Percentiles rank a stretch among this genome's conserved stretches.
phyloP scores from a whole-genome alignment of 2,113 vertebrate species.

The Anolis carolinensis region DNA sequence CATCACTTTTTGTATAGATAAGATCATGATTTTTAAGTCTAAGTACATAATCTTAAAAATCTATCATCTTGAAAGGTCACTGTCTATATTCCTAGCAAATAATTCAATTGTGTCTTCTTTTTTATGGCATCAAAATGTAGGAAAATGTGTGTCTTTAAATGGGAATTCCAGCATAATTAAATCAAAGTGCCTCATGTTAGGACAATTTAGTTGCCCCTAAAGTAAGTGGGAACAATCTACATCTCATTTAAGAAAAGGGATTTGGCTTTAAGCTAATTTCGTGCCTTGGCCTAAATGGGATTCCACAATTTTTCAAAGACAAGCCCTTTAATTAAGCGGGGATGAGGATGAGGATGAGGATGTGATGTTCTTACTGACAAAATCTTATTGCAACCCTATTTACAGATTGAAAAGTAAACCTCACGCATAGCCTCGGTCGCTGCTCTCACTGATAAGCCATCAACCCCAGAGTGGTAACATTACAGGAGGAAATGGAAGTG shows the following conservation, averaged over 20 bases:
- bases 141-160: background rate
- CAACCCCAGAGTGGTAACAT: background rate
- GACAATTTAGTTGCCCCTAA: background rate
- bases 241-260: background rate
- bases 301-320: background rate
- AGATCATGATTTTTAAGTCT: slow-evolving; percentile 2
- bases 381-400: slow-evolving; percentile 4
- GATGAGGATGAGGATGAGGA: background rate
- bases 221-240: background rate
- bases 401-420: background rate
- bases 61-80: background rate
- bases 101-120: background rate
- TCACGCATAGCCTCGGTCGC: background rate
- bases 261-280: slow-evolving; percentile 19
- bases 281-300: background rate
- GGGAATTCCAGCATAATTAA: background rate
- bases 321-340: slow-evolving; percentile 1
- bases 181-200: background rate
- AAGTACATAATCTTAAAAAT: background rate
- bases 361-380: background rate
- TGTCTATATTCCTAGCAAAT: background rate
- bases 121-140: background rate
- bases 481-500: background rate
- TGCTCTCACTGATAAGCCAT: background rate
- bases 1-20: background rate